Percentiles rank a stretch among this genome's conserved stretches.
Evolutionary conservation across 2,113 vertebrate species (phyloP).

Genomic region (Onychostoma macrolepis): DNA sequence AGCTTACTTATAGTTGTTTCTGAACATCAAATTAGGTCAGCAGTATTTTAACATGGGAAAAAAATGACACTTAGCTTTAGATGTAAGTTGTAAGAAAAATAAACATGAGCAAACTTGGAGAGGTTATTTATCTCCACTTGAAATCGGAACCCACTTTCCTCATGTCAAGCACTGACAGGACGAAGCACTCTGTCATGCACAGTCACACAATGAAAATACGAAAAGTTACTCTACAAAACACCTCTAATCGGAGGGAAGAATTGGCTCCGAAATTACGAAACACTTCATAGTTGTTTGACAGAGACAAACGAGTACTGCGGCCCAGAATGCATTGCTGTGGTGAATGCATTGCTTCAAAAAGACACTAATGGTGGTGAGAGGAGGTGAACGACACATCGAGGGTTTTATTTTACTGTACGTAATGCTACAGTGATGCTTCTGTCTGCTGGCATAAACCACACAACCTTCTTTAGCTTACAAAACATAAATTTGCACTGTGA

Average conservation of each 20-base stretch:
- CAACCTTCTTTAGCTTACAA: background rate
- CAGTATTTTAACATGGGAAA: background rate
- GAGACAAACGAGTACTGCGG: conserved; percentile 55
- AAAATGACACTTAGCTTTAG: background rate
- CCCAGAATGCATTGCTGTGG: conserved; percentile 26
- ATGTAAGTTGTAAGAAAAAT: conserved; percentile 7
- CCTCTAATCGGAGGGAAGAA: conserved; percentile 38
- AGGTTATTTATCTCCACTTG: conserved; percentile 54
- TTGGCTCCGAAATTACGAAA: conserved; percentile 40
- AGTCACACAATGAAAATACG: conserved; percentile 41
- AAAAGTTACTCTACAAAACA: conserved; percentile 44
- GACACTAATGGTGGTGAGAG: conserved; percentile 50
- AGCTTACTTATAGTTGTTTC: background rate
- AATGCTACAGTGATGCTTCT: conserved; percentile 28
- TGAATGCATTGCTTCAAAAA: conserved; percentile 59
- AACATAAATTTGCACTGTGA: background rate
- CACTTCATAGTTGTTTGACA: conserved; percentile 51
- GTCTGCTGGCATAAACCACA: background rate
- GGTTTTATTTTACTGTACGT: conserved; percentile 45
- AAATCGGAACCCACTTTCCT: conserved; percentile 41
- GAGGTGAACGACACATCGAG: conserved; percentile 15
- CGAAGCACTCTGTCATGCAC: conserved; percentile 48
- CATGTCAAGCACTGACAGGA: conserved; percentile 50
- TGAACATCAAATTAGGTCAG: background rate
- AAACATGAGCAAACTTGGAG: conserved; percentile 32